Evolutionary conservation across 2,113 vertebrate species (phyloP).

Genomic region (Oryzias woworae): DNA sequence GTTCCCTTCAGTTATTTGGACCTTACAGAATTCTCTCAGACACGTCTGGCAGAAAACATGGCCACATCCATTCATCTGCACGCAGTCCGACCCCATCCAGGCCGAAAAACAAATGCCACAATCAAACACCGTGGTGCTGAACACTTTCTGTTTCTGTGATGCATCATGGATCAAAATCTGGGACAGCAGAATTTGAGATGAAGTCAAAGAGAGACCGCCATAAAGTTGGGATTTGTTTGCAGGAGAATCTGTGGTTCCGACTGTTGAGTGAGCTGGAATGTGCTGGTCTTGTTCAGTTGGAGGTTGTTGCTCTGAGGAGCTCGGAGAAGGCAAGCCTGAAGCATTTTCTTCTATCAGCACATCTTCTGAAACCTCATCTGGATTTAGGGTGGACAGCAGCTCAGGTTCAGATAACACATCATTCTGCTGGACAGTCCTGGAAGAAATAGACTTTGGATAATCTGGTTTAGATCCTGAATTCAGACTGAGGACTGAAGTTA

Average conservation of each 20-base stretch:
- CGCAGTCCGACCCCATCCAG: constrained; percentile 83
- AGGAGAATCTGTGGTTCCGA: background rate
- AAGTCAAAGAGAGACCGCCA: constrained; percentile 53
- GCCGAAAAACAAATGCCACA: constrained; percentile 85
- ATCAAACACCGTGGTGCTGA: constrained; percentile 79
- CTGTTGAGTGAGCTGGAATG: constrained; percentile 8
- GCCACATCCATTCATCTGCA: constrained; percentile 79
- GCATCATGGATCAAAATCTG: constrained; percentile 85
- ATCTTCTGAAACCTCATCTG: background rate
- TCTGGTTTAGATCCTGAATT: constrained; percentile 4
- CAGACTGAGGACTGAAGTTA: background rate
- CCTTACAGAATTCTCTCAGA: constrained; percentile 83
- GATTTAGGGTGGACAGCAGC: no score
- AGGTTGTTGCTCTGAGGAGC: background rate
- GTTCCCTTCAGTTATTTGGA: constrained; percentile 87
- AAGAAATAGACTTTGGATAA: background rate
- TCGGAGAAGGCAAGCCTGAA: background rate
- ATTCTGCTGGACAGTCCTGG: background rate
- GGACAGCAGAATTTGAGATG: constrained; percentile 77
- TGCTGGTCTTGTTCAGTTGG: constrained; percentile 1
- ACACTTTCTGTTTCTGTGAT: constrained; percentile 79
- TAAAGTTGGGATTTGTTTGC: background rate
- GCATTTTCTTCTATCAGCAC: background rate
- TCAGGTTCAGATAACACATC: no score
- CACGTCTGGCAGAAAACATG: constrained; percentile 87